Evolutionary conservation across 2,797 vertebrate genomes (phyloP).

Genomic region (Parotocinclus haroldoi): DNA sequence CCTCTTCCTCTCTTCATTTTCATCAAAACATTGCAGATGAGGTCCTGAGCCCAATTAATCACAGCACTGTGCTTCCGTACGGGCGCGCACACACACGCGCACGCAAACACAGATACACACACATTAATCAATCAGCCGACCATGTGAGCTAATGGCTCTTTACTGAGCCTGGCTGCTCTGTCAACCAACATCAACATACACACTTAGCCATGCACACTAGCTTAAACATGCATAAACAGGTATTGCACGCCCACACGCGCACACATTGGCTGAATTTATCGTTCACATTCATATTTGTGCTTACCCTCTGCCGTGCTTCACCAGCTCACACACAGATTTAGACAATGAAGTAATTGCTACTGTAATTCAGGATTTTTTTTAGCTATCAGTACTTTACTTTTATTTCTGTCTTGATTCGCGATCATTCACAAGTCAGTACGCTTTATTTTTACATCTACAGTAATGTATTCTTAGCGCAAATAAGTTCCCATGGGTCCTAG

Average conservation of each 20-base stretch:
- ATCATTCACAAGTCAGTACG: too few relatives aligned
- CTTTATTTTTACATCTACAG: too few relatives aligned
- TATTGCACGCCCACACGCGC: conserved; percentile 23
- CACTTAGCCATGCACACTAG: conserved; percentile 16
- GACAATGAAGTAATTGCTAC: too few relatives aligned
- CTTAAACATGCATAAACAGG: conserved; percentile 34
- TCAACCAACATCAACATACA: conserved; percentile 49
- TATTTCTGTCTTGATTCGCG: too few relatives aligned
- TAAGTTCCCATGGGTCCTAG: too few relatives aligned
- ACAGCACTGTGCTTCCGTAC: conserved; percentile 56
- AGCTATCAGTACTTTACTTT: too few relatives aligned
- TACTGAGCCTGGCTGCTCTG: conserved; percentile 53
- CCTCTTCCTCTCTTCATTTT: conserved; percentile 64
- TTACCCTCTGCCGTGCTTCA: too few relatives aligned
- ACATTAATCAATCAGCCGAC: conserved; percentile 61
- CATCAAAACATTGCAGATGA: conserved; percentile 73
- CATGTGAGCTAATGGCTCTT: conserved; percentile 41
- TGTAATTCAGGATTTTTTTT: too few relatives aligned
- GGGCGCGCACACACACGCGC: too few relatives aligned
- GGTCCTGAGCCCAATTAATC: conserved; percentile 74
- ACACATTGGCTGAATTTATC: conserved; percentile 13
- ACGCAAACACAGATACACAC: conserved; percentile 14
- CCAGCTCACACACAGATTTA: background rate
- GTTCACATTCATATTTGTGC: conserved; percentile 5
- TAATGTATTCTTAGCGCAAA: too few relatives aligned